Evolutionary conservation across 2,113 vertebrate genomes (phyloP), one percentile per base, ranked within the genome.

Genomic region (Actinemys pallida): DNA sequence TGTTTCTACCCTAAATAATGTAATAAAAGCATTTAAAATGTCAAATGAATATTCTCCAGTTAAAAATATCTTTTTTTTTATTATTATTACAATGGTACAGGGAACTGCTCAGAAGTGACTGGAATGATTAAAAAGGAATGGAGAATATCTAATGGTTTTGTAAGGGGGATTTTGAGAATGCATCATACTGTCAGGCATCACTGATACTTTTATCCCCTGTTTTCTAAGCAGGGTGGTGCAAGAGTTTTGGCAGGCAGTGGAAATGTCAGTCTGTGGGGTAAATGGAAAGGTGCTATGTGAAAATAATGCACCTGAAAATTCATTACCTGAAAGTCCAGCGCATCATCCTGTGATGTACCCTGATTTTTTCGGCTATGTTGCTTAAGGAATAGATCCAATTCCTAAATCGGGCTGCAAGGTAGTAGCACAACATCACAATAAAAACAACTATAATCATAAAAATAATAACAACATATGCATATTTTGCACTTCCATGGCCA

Each of bases 21-120:
- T 95, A 96, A 98, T 98, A 97, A 98, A 98, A 98, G 97, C 91
- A 89, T 96, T 98, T 89, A 96, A 98, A 97, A 98, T 98, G 97
- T 97, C 95, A 97, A 96, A 97, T 94, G 97, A 98, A 94, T 89
- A 31, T 97, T 96, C 96, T 87, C 87, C 93, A 97, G 97, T 97
- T 98, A 98, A 98, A 98, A 98, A 98, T 98, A 98, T 93, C 96
- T 95, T 86, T 69, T 93, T 93, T 96, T 97, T 97, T 95, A 93
- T 97, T 93, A 81, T 90, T 90, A 47, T 94, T 95, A 97, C 91
- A 96, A 97, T 97, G 78, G 95, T 94, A 95, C 72, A 95, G 45
- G 90, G 88, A 97, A 94, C 87, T 96, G 92, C 90, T 96, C 93
- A 93, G 96, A 97, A 97, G 97, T 96, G 75, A 93, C 96, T 97